Evolutionary conservation across 2,113 vertebrate genomes (phyloP).

Genomic region (Colossoma macropomum): DNA sequence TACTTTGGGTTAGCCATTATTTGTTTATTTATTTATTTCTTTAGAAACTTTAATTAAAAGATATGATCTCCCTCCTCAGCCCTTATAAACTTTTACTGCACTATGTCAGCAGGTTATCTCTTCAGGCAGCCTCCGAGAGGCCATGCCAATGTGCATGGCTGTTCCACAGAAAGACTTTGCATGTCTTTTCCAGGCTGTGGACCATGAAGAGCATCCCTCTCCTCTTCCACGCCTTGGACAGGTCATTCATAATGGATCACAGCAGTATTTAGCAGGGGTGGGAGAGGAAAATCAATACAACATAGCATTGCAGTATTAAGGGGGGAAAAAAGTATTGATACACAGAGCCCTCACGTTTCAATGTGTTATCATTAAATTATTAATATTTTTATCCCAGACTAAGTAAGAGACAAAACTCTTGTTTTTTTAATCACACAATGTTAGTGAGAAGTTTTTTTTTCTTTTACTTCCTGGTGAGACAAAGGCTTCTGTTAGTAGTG

Average conservation of each 20-base stretch:
- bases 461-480: neutral
- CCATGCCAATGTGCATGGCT: slow-evolving; percentile 34
- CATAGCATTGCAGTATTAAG: neutral
- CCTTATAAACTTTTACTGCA: slow-evolving; percentile 56
- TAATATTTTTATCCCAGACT: neutral
- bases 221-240: neutral
- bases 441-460: too few species aligned
- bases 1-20: slow-evolving; percentile 46
- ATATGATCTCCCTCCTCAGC: slow-evolving; percentile 53
- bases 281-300: neutral
- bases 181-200: slow-evolving; percentile 28
- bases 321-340: neutral
- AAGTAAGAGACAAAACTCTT: neutral
- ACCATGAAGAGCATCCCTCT: slow-evolving; percentile 17
- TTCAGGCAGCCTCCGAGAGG: slow-evolving; percentile 26
- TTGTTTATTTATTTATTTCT: slow-evolving; percentile 59
- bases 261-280: neutral
- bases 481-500: neutral
- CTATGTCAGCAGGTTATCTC: slow-evolving; percentile 54
- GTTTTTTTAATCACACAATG: neutral
- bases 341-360: neutral
- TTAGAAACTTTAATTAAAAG: slow-evolving; percentile 60
- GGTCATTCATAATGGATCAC: slow-evolving; percentile 8
- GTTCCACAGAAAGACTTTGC: slow-evolving; percentile 26
- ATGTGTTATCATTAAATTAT: neutral